Conservation (phyloP, 2,888 invertebrate species). For the Hypsopygia costalis region DNA sequence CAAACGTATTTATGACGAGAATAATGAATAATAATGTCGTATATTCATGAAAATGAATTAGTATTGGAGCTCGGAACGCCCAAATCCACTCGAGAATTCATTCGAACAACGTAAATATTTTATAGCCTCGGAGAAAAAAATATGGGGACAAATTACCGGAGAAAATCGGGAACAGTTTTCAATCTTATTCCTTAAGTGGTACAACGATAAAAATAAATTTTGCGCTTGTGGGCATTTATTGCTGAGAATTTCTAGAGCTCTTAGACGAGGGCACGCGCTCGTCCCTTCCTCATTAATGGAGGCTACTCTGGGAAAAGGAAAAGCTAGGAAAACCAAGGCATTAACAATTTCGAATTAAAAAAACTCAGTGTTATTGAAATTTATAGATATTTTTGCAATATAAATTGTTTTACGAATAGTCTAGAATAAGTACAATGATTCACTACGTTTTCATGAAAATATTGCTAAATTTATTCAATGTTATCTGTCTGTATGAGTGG, state of each 20-base stretch:
- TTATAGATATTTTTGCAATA: too few relatives aligned
- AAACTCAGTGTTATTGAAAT: too few relatives aligned
- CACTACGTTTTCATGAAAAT: too few relatives aligned
- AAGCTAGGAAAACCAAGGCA: too few relatives aligned
- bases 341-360: too few relatives aligned
- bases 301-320: not conserved
- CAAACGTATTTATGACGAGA: conserved; percentile 20
- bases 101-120: conserved; percentile 74
- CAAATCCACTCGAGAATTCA: conserved; percentile 61
- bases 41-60: conserved; percentile 69
- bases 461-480: too few relatives aligned
- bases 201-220: conserved; percentile 76
- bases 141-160: conserved; percentile 61
- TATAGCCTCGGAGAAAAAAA: conserved; percentile 65
- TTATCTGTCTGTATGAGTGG: too few relatives aligned
- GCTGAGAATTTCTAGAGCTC: conserved; percentile 70
- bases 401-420: too few relatives aligned
- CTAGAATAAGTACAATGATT: too few relatives aligned
- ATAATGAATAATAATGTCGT: conserved; percentile 35
- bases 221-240: conserved; percentile 73
- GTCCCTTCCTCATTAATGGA: conserved; percentile 42
- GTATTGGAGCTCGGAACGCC: conserved; percentile 56
- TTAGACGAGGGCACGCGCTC: conserved; percentile 38
- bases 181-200: conserved; percentile 78
- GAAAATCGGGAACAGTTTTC: conserved; percentile 73